Evolutionary conservation across 2,888 invertebrate species (phyloP).

Genomic region (Callimorpha dominula): DNA sequence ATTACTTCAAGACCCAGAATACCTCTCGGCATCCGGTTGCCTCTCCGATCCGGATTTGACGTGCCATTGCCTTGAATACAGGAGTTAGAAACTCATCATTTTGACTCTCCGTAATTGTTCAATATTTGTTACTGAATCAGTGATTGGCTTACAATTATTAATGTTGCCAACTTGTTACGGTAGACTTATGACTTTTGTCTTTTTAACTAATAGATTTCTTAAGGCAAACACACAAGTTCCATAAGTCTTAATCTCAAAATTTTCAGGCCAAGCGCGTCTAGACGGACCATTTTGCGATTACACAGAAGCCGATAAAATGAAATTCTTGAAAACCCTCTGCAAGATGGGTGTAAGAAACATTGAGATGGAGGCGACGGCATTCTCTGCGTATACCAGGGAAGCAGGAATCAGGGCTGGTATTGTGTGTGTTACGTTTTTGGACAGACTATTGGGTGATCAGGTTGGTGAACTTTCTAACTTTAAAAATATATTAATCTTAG

Average conservation of each 20-base stretch:
- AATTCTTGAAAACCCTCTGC: conserved; percentile 84
- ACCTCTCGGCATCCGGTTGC: too few relatives aligned
- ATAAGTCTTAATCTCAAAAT: conserved; percentile 3
- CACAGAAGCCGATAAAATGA: conserved; percentile 87
- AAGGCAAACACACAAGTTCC: background rate
- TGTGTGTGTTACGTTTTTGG: conserved; percentile 90
- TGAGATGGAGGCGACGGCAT: conserved; percentile 93
- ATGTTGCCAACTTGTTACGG: background rate
- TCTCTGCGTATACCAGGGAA: conserved; percentile 89
- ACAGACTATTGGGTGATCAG: conserved; percentile 91
- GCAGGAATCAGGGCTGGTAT: conserved; percentile 89
- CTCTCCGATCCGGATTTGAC: too few relatives aligned
- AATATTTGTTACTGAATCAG: too few relatives aligned
- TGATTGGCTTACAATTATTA: background rate
- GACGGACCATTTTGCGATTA: conserved; percentile 93
- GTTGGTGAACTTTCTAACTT: conserved; percentile 61
- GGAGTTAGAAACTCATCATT: too few relatives aligned
- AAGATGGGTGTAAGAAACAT: conserved; percentile 89
- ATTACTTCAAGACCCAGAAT: too few relatives aligned
- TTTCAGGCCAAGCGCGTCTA: conserved; percentile 90
- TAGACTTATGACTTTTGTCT: background rate
- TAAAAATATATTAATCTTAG: background rate
- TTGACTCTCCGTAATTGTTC: too few relatives aligned
- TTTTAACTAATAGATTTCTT: background rate
- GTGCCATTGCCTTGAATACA: too few relatives aligned